Percentiles rank a stretch among this genome's conserved stretches.
Conservation (phyloP, 2,888 invertebrate species). For the Drosophila eohydei region DNA sequence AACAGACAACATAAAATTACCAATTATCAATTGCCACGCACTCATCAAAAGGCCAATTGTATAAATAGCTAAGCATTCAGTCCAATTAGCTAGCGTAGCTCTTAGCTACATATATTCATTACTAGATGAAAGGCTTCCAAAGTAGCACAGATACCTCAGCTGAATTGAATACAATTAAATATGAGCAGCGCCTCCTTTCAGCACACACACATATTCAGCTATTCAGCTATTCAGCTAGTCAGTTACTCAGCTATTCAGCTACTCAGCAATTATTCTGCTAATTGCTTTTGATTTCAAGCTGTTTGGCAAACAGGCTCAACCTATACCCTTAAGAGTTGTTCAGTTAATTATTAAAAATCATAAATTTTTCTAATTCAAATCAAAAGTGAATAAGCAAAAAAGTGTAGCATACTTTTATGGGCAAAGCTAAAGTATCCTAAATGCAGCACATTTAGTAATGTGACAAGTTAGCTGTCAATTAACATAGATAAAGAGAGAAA, state of each 20-base stretch:
- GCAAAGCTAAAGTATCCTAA: not conserved
- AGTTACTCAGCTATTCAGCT: conserved; percentile 1
- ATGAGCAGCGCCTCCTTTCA: not conserved
- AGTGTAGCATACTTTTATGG: conserved; percentile 48
- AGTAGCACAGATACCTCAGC: not conserved
- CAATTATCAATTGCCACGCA: not conserved
- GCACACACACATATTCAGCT: not conserved
- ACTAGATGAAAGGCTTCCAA: not conserved
- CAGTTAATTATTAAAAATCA: not conserved
- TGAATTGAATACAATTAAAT: not conserved
- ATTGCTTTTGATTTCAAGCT: not conserved
- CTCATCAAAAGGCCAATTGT: not conserved
- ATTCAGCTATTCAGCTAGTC: not conserved
- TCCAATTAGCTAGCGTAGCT: not conserved
- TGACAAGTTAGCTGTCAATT: conserved; percentile 24
- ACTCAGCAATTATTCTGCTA: conserved; percentile 7
- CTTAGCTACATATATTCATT: not conserved
- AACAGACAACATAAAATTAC: not conserved
- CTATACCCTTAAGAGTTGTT: not conserved
- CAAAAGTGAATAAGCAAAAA: conserved; percentile 1
- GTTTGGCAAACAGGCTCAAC: not conserved
- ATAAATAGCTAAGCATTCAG: not conserved
- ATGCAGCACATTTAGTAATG: conserved; percentile 20
- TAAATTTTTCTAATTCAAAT: not conserved
- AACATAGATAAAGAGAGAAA: conserved; percentile 6